These are phyloP conservation scores for Villa cingulata DNA, from an alignment of 2,888 invertebrate genomes.

Conservation along the genomic window DNA sequence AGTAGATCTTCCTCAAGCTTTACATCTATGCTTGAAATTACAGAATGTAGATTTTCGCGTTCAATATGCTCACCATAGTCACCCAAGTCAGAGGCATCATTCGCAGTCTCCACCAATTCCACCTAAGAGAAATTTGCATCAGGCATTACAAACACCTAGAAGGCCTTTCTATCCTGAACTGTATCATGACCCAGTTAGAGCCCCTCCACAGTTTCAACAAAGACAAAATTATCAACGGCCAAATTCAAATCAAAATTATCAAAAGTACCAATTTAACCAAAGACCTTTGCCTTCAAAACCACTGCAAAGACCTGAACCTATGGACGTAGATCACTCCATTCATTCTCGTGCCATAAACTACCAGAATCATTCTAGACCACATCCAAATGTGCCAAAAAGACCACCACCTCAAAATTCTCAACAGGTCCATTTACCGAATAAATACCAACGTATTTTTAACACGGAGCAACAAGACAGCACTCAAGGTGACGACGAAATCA, in stretches of 20 bases:
- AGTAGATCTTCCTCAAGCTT: background rate
- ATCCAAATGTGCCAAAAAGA: background rate
- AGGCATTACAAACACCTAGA: background rate
- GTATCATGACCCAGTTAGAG: background rate
- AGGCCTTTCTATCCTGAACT: slow-evolving; percentile 1
- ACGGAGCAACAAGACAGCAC: background rate
- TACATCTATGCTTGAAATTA: background rate
- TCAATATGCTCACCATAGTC: background rate
- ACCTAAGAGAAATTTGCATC: background rate
- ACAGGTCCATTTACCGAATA: background rate
- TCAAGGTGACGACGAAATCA: background rate
- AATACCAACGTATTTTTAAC: no score
- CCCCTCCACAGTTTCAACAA: background rate
- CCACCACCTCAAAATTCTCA: background rate
- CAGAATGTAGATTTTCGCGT: slow-evolving; percentile 1
- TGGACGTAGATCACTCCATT: slow-evolving; percentile 10
- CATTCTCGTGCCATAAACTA: slow-evolving; percentile 10
- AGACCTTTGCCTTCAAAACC: slow-evolving; percentile 8
- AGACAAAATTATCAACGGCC: background rate
- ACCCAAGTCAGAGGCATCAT: background rate
- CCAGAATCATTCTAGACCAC: slow-evolving; percentile 4
- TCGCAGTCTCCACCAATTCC: background rate
- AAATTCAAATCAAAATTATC: background rate
- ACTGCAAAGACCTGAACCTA: slow-evolving; percentile 9
- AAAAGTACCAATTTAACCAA: background rate